A percentile compares a stretch with the other conserved stretches of the same genome.
These are phyloP conservation scores for Discoglossus pictus DNA, from an alignment of 2,797 vertebrate genomes.

Conservation along the genomic window DNA sequence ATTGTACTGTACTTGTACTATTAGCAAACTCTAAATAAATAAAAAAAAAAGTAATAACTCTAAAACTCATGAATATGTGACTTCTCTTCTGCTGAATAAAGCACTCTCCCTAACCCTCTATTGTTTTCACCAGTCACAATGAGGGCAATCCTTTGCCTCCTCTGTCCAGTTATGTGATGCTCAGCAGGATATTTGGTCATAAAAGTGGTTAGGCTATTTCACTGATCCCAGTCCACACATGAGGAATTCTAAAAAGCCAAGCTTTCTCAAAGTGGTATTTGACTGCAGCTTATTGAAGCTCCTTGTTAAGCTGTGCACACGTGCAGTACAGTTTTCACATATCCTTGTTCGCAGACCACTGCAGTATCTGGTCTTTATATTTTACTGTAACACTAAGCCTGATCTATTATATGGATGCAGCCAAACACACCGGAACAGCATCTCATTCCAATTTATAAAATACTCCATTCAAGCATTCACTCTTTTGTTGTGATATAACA, in stretches of 20 bases:
- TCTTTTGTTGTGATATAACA: no score
- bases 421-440: no score
- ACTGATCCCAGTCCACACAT: neutral
- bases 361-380: no score
- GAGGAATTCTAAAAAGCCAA: constrained; percentile 17
- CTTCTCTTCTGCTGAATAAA: neutral
- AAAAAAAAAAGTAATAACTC: no score
- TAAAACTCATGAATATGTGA: neutral
- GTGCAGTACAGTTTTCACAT: neutral
- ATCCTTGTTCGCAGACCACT: neutral
- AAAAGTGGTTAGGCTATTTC: constrained; percentile 10
- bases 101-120: neutral
- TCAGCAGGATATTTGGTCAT: constrained; percentile 10
- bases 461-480: no score
- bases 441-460: no score
- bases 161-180: neutral
- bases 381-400: no score
- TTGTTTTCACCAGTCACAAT: neutral
- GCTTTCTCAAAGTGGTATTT: constrained; percentile 3
- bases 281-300: neutral
- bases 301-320: neutral
- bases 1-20: no score
- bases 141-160: neutral
- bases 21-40: no score
- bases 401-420: no score